A percentile compares a stretch with the other conserved stretches of the same genome.
Evolutionary conservation across 2,113 vertebrate species (phyloP).

Genomic region (Cyphomyrus discorhynchus): DNA sequence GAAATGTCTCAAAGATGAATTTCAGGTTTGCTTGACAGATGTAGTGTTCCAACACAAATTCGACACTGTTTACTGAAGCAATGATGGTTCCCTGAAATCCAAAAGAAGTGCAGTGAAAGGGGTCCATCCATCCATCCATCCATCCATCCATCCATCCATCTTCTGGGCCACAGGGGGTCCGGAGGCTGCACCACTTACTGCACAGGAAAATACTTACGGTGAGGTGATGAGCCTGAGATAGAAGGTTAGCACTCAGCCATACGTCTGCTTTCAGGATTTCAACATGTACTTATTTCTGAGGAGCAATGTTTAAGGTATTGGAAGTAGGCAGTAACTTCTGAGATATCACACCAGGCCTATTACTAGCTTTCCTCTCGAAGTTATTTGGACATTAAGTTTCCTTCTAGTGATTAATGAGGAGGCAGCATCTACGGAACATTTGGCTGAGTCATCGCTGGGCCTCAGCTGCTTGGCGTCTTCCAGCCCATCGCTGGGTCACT

Average conservation of each 20-base stretch:
- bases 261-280: neutral
- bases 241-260: neutral
- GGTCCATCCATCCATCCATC: too few relatives aligned
- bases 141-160: too few relatives aligned
- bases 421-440: neutral
- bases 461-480: neutral
- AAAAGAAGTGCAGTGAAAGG: neutral
- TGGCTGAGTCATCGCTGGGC: neutral
- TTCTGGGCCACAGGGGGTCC: too few relatives aligned
- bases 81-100: neutral
- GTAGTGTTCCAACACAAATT: neutral
- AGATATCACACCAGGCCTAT: neutral
- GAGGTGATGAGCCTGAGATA: neutral
- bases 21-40: neutral
- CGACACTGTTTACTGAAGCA: neutral
- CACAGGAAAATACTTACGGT: neutral
- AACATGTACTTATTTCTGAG: neutral
- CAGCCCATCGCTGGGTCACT: neutral
- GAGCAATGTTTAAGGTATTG: neutral
- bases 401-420: neutral
- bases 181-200: neutral
- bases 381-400: neutral
- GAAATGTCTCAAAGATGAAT: too few relatives aligned
- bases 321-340: neutral
- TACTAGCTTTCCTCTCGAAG: neutral